Evolutionary conservation across 2,888 invertebrate species (phyloP).

Genomic region (Ochlodes sylvanus): DNA sequence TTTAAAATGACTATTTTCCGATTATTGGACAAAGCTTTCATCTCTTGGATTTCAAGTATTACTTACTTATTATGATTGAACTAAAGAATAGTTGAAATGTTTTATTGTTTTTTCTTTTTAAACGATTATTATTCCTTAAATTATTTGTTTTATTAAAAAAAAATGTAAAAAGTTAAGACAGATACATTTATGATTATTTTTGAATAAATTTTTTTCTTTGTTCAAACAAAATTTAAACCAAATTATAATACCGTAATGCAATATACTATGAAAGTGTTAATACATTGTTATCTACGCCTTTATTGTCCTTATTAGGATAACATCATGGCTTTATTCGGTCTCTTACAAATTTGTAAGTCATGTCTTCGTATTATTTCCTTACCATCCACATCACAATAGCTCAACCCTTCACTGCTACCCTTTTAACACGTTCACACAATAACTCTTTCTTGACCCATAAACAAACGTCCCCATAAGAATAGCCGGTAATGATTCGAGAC

Average conservation of each 20-base stretch:
- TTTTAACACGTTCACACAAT: constrained; percentile 68
- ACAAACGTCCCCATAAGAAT: constrained; percentile 77
- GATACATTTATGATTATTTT: too few relatives aligned
- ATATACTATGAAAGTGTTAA: constrained; percentile 24
- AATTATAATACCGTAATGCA: background rate
- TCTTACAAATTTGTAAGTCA: constrained; percentile 29
- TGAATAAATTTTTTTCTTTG: too few relatives aligned
- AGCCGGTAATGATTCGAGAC: constrained; percentile 77
- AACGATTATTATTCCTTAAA: too few relatives aligned
- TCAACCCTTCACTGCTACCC: constrained; percentile 51
- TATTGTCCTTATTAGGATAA: constrained; percentile 27
- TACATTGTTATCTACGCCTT: constrained; percentile 15
- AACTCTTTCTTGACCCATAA: constrained; percentile 82
- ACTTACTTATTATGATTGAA: too few relatives aligned
- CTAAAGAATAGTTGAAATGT: too few relatives aligned
- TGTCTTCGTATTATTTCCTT: constrained; percentile 29
- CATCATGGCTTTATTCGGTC: constrained; percentile 22
- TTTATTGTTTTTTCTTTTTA: too few relatives aligned
- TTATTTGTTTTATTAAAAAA: too few relatives aligned
- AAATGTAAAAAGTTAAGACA: too few relatives aligned
- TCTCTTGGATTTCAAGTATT: too few relatives aligned
- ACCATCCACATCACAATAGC: constrained; percentile 49
- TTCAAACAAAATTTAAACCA: background rate
- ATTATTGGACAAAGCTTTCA: too few relatives aligned
- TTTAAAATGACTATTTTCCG: too few relatives aligned